Evolutionary conservation across 2,113 vertebrate species (phyloP).

Genomic region (Python bivittatus): DNA sequence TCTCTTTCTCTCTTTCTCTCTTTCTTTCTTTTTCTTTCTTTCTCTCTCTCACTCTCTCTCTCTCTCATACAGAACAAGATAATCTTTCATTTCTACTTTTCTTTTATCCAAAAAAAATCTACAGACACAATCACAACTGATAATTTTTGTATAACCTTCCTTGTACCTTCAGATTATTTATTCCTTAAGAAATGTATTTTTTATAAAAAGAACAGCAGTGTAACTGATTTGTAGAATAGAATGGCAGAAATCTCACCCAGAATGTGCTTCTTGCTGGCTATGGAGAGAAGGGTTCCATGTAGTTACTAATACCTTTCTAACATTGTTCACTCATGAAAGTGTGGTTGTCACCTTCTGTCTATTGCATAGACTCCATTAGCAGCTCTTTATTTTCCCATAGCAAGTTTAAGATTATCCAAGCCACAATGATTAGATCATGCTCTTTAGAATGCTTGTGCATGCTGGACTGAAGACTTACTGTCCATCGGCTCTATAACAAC

Average conservation of each 20-base stretch:
- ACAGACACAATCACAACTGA: not conserved
- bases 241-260: not conserved
- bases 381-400: not conserved
- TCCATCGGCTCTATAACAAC: not conserved
- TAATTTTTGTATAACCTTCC: not conserved
- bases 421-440: not conserved
- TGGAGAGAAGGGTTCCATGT: not conserved
- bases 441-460: not conserved
- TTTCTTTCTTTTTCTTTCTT: not conserved
- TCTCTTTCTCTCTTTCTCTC: not conserved
- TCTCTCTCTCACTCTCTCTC: not conserved
- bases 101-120: not conserved
- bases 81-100: not conserved
- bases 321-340: not conserved
- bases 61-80: not conserved
- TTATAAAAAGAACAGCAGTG: not conserved
- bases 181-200: not conserved
- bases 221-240: not conserved
- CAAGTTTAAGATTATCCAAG: not conserved
- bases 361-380: not conserved
- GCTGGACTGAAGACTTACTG: not conserved
- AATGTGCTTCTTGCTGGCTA: rapidly evolving
- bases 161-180: not conserved
- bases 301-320: not conserved
- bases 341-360: not conserved